Conservation (phyloP, 1,140 invertebrate species). For the Yoshiicerus persimilis region DNA sequence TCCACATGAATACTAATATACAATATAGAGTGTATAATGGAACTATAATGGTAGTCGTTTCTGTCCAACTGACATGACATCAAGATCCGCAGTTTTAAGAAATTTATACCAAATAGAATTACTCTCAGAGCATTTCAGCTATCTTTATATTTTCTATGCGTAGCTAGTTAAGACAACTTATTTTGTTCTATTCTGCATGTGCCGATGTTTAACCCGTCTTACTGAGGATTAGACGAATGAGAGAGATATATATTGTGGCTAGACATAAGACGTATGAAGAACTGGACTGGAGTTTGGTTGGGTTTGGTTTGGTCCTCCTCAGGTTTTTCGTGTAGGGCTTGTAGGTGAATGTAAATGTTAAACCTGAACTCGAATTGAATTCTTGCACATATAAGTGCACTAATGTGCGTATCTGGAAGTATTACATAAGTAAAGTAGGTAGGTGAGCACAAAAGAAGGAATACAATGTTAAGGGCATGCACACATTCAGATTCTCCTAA, state of each 20-base stretch:
- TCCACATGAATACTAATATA: too few relatives aligned
- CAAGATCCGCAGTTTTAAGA: background rate
- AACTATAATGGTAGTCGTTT: background rate
- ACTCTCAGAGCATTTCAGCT: too few relatives aligned
- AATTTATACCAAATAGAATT: too few relatives aligned
- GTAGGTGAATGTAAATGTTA: background rate
- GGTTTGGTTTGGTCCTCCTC: background rate
- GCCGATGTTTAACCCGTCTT: too few relatives aligned
- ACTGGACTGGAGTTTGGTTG: background rate
- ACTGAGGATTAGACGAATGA: too few relatives aligned
- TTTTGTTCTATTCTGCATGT: slow-evolving; percentile 31
- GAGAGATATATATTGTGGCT: too few relatives aligned
- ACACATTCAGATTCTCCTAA: background rate
- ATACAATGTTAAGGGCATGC: background rate
- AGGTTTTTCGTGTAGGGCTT: background rate
- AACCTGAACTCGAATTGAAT: background rate
- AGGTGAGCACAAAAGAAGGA: background rate
- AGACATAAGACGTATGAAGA: background rate
- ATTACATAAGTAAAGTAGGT: background rate
- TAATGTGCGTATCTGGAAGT: background rate
- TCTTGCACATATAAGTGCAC: background rate
- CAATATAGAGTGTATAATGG: background rate
- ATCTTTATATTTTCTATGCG: too few relatives aligned
- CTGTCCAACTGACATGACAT: background rate
- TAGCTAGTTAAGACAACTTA: background rate